Conservation (phyloP, 2,797 vertebrate species). For the Gephyroberyx darwinii region DNA sequence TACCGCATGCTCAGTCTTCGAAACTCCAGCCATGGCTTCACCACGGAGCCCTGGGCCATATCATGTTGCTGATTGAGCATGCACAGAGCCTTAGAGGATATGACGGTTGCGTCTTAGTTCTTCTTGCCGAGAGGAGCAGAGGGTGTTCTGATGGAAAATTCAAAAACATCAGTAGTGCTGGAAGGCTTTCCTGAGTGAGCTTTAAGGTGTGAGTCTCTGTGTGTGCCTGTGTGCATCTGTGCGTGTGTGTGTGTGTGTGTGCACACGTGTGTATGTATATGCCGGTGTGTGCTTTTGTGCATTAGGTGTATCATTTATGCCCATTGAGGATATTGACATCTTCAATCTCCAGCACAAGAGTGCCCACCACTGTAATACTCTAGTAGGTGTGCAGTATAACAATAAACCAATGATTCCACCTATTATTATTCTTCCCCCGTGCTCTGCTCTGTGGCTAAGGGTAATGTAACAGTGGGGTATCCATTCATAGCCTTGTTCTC, state of each 20-base stretch:
- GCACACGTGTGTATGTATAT: constrained; percentile 7
- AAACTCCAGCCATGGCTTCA: constrained; percentile 72
- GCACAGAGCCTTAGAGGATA: constrained; percentile 68
- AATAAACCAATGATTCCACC: constrained; percentile 66
- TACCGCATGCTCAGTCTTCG: constrained; percentile 66
- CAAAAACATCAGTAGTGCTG: constrained; percentile 59
- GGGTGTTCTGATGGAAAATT: constrained; percentile 64
- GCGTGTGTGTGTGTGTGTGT: constrained; percentile 3
- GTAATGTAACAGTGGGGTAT: constrained; percentile 78
- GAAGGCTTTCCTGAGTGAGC: constrained; percentile 63
- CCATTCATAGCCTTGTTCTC: constrained; percentile 76
- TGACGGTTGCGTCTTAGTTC: constrained; percentile 69
- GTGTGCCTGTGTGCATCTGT: constrained; percentile 7
- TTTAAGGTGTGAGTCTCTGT: constrained; percentile 30
- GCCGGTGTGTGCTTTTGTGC: constrained; percentile 41
- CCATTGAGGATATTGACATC: constrained; percentile 63
- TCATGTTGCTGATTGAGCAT: constrained; percentile 74
- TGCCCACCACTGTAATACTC: constrained; percentile 38
- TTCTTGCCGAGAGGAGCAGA: constrained; percentile 53
- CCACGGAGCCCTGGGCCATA: constrained; percentile 67
- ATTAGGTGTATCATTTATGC: constrained; percentile 47
- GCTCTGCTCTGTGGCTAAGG: constrained; percentile 71
- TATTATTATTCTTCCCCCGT: constrained; percentile 71
- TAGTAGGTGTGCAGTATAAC: constrained; percentile 46
- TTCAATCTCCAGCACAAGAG: constrained; percentile 36